phyloP scores from a whole-genome alignment of 2,888 invertebrate genomes.

The Cheilosia urbana region DNA sequence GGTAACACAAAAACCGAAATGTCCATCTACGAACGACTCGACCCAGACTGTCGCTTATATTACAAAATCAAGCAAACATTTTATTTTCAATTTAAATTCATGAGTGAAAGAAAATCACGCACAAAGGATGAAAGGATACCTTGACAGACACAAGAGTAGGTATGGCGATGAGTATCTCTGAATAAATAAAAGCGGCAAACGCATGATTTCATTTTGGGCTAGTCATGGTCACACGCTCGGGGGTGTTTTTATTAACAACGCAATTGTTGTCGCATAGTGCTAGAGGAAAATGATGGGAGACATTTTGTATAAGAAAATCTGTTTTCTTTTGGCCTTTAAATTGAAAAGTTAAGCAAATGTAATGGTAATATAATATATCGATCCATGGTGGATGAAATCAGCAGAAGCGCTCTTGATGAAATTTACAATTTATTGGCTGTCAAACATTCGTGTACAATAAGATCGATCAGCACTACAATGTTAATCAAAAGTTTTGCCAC shows the following conservation, averaged over 20 bases:
- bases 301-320: no score
- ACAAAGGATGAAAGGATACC: not conserved
- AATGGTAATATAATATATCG: no score
- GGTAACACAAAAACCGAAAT: constrained; percentile 4
- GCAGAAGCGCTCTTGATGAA: no score
- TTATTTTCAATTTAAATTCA: constrained; percentile 74
- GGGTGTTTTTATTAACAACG: constrained; percentile 1
- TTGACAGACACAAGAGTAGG: not conserved
- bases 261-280: no score
- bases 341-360: no score
- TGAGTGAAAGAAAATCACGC: constrained; percentile 62
- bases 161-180: constrained; percentile 17
- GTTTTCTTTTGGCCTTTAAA: no score
- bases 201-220: constrained; percentile 23
- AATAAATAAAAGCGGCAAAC: constrained; percentile 48
- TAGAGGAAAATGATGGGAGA: no score
- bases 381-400: no score
- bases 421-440: no score
- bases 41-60: not conserved
- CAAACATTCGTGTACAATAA: no score
- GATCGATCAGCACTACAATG: no score
- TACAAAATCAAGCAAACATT: constrained; percentile 22
- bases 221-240: constrained; percentile 21
- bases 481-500: no score
- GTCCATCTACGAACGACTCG: not conserved